Percentiles rank a stretch among this genome's conserved stretches.
Evolutionary conservation across 92 coral and sea anemone genomes (phyloP).

Genomic region (Heliopora coerulea): DNA sequence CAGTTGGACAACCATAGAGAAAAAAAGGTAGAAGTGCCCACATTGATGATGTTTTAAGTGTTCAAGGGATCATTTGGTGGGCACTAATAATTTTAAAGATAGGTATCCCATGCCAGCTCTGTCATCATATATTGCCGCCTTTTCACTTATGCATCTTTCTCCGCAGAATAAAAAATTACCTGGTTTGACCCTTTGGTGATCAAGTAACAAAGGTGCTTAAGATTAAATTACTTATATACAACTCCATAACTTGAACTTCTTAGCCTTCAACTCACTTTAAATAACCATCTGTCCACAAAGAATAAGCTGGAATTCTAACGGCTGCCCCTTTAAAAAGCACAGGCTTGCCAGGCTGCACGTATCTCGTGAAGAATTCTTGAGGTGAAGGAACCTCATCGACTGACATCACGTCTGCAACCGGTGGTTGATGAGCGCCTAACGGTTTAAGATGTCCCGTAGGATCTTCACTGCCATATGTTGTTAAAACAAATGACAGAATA

Average conservation of each 20-base stretch:
- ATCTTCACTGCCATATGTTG: conserved; percentile 34
- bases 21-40: too few species aligned
- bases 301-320: conserved; percentile 72
- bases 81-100: too few species aligned
- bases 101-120: too few species aligned
- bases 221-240: neutral
- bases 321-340: conserved; percentile 88
- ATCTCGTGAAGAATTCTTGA: conserved; percentile 66
- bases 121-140: too few species aligned
- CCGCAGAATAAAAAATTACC: too few species aligned
- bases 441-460: conserved; percentile 88
- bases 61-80: too few species aligned
- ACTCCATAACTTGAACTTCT: too few species aligned
- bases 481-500: conserved; percentile 13
- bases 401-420: conserved; percentile 58
- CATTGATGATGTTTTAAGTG: too few species aligned
- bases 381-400: conserved; percentile 62
- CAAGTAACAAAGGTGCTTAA: neutral
- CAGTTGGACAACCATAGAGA: too few species aligned
- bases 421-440: conserved; percentile 81
- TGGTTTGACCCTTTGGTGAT: too few species aligned
- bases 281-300: conserved; percentile 90
- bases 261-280: too few species aligned
- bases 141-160: too few species aligned
- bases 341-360: conserved; percentile 72